These are phyloP conservation scores for Nycticryphes semicollaris DNA, from an alignment of 2,113 vertebrate species.

Conservation along the genomic window DNA sequence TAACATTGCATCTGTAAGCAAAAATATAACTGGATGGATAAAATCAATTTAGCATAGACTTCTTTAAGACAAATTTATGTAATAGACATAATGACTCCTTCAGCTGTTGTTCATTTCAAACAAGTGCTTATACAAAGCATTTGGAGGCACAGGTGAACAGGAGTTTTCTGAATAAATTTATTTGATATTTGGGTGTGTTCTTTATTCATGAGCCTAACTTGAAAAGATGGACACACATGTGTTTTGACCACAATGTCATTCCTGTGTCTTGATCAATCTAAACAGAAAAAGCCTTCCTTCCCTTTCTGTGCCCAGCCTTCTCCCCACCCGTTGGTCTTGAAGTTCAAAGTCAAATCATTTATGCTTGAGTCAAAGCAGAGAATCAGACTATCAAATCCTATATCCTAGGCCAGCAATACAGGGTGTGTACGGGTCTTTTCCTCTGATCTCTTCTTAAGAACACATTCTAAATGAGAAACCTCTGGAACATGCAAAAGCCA, in stretches of 20 bases:
- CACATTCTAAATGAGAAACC: background rate
- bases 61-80: background rate
- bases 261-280: background rate
- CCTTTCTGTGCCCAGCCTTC: background rate
- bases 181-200: background rate
- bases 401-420: background rate
- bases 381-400: background rate
- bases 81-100: too few species aligned
- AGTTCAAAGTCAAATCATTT: background rate
- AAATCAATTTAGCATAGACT: background rate
- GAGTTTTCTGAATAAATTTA: background rate
- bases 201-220: background rate
- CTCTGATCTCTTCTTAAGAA: background rate
- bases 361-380: background rate
- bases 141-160: background rate
- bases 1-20: background rate
- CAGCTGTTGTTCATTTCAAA: background rate
- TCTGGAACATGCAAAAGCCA: background rate
- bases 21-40: background rate
- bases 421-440: background rate
- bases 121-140: background rate
- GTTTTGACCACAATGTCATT: background rate
- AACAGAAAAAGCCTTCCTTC: background rate
- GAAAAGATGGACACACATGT: too few species aligned
- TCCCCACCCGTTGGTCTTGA: background rate